These are phyloP conservation scores for Heterodera schachtii DNA, from an alignment of 1,140 invertebrate genomes.

Conservation along the genomic window DNA sequence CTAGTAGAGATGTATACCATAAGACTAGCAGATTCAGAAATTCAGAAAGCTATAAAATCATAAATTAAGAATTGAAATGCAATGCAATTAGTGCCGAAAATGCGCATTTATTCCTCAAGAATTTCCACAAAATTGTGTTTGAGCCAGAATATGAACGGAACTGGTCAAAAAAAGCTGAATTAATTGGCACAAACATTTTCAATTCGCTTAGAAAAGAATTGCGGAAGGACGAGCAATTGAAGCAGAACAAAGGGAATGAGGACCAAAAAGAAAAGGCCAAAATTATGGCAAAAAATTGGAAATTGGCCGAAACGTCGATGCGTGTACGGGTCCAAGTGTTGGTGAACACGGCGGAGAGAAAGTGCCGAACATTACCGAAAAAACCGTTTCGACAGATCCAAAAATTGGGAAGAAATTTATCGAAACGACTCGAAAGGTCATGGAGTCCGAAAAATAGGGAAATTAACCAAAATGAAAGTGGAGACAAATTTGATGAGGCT, in stretches of 20 bases:
- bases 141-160: neutral
- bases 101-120: neutral
- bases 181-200: neutral
- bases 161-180: neutral
- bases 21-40: too few species aligned
- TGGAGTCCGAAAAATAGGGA: too few species aligned
- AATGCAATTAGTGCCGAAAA: neutral
- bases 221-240: neutral
- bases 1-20: too few species aligned
- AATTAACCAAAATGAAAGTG: too few species aligned
- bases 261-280: neutral
- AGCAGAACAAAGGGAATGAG: neutral
- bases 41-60: neutral
- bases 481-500: too few species aligned
- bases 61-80: neutral
- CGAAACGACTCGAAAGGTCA: neutral
- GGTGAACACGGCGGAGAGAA: neutral
- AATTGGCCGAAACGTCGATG: neutral
- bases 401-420: neutral
- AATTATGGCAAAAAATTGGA: neutral
- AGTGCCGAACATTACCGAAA: constrained; percentile 12
- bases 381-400: neutral
- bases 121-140: neutral
- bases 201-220: neutral
- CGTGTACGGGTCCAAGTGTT: neutral